These are phyloP conservation scores for Peromyscus eremicus DNA, from an alignment of 2,797 vertebrate genomes.

Conservation along the genomic window DNA sequence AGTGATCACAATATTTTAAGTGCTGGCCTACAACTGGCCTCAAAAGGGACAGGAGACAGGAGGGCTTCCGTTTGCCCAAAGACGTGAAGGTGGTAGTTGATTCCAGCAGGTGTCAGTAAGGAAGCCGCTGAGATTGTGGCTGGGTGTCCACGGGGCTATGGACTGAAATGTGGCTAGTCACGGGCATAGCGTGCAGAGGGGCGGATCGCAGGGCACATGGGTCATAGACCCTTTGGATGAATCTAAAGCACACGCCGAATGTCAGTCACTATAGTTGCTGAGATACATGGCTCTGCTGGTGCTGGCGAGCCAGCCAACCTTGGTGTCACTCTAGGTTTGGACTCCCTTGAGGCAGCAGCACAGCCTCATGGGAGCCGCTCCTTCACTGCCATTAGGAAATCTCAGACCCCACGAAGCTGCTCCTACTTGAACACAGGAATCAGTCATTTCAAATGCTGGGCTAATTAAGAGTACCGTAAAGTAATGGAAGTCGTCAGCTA, in stretches of 20 bases:
- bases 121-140: slow-evolving; percentile 66
- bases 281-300: background rate
- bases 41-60: slow-evolving; percentile 79
- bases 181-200: background rate
- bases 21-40: slow-evolving; percentile 87
- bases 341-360: background rate
- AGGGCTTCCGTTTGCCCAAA: slow-evolving; percentile 73
- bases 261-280: background rate
- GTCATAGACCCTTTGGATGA: background rate
- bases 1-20: slow-evolving; percentile 91
- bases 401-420: background rate
- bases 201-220: background rate
- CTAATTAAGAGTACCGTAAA: slow-evolving; percentile 88
- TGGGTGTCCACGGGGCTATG: background rate
- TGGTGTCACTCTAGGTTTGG: background rate
- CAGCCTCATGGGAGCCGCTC: background rate
- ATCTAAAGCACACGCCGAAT: background rate
- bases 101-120: slow-evolving; percentile 90
- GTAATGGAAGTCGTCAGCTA: slow-evolving; percentile 87
- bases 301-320: background rate
- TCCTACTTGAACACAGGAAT: slow-evolving; percentile 73
- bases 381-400: slow-evolving; percentile 22
- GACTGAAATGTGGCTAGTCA: accelerated
- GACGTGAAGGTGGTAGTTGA: slow-evolving; percentile 85
- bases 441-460: slow-evolving; percentile 82